Evolutionary conservation across 2,888 invertebrate genomes (phyloP).

Genomic region (Bombylius major): DNA sequence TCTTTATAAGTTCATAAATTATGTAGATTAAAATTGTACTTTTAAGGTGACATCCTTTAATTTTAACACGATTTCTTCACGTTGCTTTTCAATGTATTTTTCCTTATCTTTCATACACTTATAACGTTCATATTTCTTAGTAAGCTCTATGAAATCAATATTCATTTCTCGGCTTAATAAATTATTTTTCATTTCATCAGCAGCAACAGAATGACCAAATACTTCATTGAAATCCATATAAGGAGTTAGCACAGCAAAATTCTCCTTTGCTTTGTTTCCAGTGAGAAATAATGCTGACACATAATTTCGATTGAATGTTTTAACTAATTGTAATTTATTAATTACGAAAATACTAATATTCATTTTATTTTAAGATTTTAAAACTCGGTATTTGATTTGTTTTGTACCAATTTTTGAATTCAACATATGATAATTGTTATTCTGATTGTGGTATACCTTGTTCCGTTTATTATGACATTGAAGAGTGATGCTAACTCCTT

Average conservation of each 20-base stretch:
- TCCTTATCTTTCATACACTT: slow-evolving; percentile 42
- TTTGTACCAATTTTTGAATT: too few relatives aligned
- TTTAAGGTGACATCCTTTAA: slow-evolving; percentile 38
- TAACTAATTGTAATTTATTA: too few relatives aligned
- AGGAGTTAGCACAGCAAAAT: slow-evolving; percentile 54
- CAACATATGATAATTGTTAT: too few relatives aligned
- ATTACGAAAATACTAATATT: not conserved
- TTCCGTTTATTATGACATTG: too few relatives aligned
- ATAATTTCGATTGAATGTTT: not conserved
- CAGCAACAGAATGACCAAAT: slow-evolving; percentile 34
- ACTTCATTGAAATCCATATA: slow-evolving; percentile 50
- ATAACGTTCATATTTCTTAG: slow-evolving; percentile 49
- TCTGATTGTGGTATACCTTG: too few relatives aligned
- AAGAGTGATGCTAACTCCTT: too few relatives aligned
- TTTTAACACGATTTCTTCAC: slow-evolving; percentile 38
- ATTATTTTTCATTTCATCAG: slow-evolving; percentile 41
- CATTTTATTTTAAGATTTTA: not conserved
- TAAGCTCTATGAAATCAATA: slow-evolving; percentile 43
- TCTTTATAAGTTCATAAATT: not conserved
- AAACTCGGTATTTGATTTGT: not conserved
- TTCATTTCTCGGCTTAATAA: slow-evolving; percentile 42
- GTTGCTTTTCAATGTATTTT: slow-evolving; percentile 40
- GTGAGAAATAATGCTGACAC: slow-evolving; percentile 42
- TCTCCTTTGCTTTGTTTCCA: slow-evolving; percentile 54
- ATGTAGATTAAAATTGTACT: not conserved